Percentiles rank a stretch among this genome's conserved stretches.
phyloP scores from a whole-genome alignment of 2,113 vertebrate genomes.

The Pachypanchax playfairii region DNA sequence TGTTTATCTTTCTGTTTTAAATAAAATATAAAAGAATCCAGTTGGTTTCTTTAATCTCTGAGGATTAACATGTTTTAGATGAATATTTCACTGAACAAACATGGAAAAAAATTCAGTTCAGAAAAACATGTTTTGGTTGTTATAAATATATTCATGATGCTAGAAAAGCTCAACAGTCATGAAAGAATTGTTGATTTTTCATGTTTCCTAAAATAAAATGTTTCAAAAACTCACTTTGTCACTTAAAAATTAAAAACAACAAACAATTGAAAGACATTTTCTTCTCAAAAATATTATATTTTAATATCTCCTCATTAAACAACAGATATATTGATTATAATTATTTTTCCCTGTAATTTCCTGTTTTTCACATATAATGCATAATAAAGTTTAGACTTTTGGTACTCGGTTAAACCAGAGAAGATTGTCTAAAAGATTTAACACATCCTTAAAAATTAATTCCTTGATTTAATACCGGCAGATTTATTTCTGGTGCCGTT shows the following conservation, averaged over 20 bases:
- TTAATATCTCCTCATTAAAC: too few relatives aligned
- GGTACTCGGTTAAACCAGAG: too few relatives aligned
- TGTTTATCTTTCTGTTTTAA: not conserved
- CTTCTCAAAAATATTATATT: too few relatives aligned
- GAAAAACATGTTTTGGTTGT: not conserved
- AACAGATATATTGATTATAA: not conserved
- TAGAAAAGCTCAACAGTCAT: not conserved
- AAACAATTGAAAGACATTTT: not conserved
- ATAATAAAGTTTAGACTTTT: not conserved
- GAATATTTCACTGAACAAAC: too few relatives aligned
- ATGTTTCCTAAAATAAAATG: not conserved
- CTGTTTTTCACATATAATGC: not conserved
- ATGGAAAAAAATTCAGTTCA: too few relatives aligned
- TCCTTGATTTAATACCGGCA: too few relatives aligned
- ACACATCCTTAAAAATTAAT: not conserved
- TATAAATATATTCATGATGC: not conserved
- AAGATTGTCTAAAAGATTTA: not conserved
- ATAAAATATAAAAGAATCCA: not conserved
- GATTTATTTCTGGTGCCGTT: not conserved
- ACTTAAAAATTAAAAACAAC: not conserved
- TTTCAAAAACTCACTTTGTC: too few relatives aligned
- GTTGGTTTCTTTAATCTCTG: not conserved
- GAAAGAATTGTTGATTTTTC: not conserved
- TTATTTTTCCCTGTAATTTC: too few relatives aligned
- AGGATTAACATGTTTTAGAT: not conserved